Evolutionary conservation across 2,113 vertebrate species (phyloP).

Genomic region (Gymnogyps californianus): DNA sequence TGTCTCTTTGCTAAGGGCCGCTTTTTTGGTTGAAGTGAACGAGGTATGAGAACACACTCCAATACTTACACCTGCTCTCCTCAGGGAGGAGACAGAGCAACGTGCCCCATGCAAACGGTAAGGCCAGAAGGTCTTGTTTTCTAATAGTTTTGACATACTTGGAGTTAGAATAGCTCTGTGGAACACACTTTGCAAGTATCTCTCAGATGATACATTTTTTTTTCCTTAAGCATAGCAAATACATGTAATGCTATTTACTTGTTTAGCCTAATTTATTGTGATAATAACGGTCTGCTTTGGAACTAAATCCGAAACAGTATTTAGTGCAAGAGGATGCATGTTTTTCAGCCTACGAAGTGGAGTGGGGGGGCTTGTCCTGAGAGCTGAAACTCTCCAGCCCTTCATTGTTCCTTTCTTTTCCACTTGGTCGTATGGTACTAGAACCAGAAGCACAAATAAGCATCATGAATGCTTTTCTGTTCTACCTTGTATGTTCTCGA

Average conservation of each 20-base stretch:
- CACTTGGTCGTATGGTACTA: background rate
- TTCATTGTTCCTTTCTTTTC: background rate
- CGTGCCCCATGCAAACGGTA: rapidly evolving
- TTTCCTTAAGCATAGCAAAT: background rate
- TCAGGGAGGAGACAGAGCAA: background rate
- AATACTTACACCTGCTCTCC: background rate
- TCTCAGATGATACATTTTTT: background rate
- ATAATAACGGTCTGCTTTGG: background rate
- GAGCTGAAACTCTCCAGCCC: background rate
- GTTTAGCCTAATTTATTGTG: background rate
- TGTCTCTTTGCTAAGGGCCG: background rate
- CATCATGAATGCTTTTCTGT: background rate
- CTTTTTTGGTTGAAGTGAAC: background rate
- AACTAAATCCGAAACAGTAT: background rate
- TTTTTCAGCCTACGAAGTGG: background rate
- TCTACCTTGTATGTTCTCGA: background rate
- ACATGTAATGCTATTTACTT: background rate
- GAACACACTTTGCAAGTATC: background rate
- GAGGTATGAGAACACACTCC: background rate
- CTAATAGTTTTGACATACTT: background rate
- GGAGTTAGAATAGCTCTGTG: background rate
- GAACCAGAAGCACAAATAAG: background rate
- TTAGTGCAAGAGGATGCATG: background rate
- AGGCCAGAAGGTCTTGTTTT: background rate
- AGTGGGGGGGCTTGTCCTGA: background rate